Percentiles rank a stretch among this genome's conserved stretches.
Evolutionary conservation across 2,113 vertebrate species (phyloP).

Genomic region (Morone chrysops): DNA sequence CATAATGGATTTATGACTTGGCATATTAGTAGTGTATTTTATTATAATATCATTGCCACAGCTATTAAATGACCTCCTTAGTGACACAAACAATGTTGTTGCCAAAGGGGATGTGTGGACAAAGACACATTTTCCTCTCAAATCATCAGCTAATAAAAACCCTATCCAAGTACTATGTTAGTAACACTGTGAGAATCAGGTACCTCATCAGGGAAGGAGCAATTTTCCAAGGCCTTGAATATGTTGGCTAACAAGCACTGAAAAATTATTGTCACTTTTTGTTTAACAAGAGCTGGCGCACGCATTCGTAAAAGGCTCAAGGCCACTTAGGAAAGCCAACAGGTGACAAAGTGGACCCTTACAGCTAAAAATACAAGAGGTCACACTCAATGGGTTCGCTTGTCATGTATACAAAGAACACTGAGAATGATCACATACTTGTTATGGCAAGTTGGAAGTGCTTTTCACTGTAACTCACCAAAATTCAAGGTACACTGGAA

Average conservation of each 20-base stretch:
- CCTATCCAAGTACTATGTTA: not conserved
- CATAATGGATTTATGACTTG: conserved; percentile 51
- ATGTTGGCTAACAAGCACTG: conserved; percentile 53
- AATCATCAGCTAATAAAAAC: conserved; percentile 60
- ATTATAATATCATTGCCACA: not conserved
- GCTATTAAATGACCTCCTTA: conserved; percentile 3
- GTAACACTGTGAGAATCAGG: conserved; percentile 1
- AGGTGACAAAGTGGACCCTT: not conserved
- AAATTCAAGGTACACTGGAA: not conserved
- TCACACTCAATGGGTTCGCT: not conserved
- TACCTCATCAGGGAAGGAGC: not conserved
- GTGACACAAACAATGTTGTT: conserved; percentile 39
- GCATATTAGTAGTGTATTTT: conserved; percentile 8
- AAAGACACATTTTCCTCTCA: conserved; percentile 56
- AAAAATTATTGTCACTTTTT: conserved; percentile 62
- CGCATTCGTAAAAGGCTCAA: conserved; percentile 17
- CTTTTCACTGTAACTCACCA: not conserved
- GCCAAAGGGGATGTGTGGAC: conserved; percentile 64
- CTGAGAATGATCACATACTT: conserved; percentile 1
- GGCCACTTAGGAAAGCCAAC: conserved; percentile 12
- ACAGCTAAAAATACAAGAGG: conserved; percentile 29
- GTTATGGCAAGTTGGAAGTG: not conserved
- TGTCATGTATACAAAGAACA: conserved; percentile 15
- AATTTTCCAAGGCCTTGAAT: conserved; percentile 34
- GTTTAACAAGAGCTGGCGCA: conserved; percentile 54